A percentile compares a stretch with the other conserved stretches of the same genome.
Conservation (phyloP, 23 tunicate species). For the Aplidium turbinatum region DNA sequence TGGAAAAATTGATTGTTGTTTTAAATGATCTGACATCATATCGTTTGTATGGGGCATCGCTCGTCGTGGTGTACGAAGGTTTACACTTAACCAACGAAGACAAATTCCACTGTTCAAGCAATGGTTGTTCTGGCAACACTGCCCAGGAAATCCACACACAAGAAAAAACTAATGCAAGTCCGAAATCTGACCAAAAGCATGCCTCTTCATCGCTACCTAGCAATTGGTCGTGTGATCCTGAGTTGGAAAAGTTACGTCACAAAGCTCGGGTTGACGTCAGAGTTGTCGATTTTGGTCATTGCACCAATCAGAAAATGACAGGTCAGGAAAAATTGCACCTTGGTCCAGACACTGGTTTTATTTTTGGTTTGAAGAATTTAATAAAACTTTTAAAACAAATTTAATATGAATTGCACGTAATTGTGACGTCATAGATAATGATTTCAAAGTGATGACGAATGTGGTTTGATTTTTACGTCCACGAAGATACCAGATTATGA, state of each 20-base stretch:
- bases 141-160: too few relatives aligned
- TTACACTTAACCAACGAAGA: background rate
- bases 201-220: background rate
- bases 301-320: background rate
- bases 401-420: background rate
- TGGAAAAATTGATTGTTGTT: conserved; percentile 1
- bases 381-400: background rate
- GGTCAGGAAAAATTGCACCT: background rate
- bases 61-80: conserved; percentile 35
- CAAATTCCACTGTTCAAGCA: background rate
- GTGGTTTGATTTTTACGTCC: too few relatives aligned
- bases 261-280: conserved; percentile 11
- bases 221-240: too few relatives aligned
- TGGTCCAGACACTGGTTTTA: conserved; percentile 43
- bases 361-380: conserved; percentile 44
- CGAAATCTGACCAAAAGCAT: background rate
- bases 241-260: background rate
- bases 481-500: too few relatives aligned
- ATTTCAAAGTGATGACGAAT: too few relatives aligned
- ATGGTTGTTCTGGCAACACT: too few relatives aligned
- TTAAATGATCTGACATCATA: background rate
- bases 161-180: too few relatives aligned
- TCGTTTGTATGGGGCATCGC: conserved; percentile 34
- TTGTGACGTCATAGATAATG: too few relatives aligned
- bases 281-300: conserved; percentile 59